Conservation (phyloP, 2,797 vertebrate species). For the Rhadinocentrus ornatus region DNA sequence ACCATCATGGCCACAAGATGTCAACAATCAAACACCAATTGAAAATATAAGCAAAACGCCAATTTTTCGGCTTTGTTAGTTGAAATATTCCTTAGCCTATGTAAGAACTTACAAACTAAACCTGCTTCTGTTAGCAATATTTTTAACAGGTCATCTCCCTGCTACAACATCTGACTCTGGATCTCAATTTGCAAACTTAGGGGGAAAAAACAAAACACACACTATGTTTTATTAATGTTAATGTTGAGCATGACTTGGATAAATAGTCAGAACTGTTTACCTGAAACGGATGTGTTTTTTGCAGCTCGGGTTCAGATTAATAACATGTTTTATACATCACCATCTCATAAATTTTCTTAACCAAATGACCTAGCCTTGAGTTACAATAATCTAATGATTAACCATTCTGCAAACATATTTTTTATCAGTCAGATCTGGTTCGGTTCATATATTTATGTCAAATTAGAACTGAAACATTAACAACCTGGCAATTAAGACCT, state of each 20-base stretch:
- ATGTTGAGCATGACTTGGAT: not conserved
- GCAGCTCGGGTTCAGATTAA: too few species aligned
- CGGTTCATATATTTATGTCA: not conserved
- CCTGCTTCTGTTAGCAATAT: too few species aligned
- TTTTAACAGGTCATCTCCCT: too few species aligned
- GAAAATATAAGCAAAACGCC: not conserved
- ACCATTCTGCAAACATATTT: not conserved
- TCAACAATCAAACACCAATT: slow-evolving; percentile 40
- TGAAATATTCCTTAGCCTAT: too few species aligned
- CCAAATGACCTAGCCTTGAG: not conserved
- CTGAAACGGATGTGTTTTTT: not conserved
- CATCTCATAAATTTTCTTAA: not conserved
- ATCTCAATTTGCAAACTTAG: not conserved
- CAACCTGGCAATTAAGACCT: too few species aligned
- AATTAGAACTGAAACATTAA: too few species aligned
- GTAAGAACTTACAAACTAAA: not conserved
- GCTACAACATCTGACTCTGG: too few species aligned
- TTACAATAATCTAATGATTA: too few species aligned
- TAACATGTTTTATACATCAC: too few species aligned
- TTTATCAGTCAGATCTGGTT: not conserved
- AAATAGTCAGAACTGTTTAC: not conserved
- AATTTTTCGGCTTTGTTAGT: not conserved
- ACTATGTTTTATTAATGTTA: not conserved
- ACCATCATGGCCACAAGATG: slow-evolving; percentile 62
- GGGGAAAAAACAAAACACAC: not conserved